These are phyloP conservation scores for Griposia aprilina DNA, from an alignment of 2,888 invertebrate genomes.

Conservation along the genomic window DNA sequence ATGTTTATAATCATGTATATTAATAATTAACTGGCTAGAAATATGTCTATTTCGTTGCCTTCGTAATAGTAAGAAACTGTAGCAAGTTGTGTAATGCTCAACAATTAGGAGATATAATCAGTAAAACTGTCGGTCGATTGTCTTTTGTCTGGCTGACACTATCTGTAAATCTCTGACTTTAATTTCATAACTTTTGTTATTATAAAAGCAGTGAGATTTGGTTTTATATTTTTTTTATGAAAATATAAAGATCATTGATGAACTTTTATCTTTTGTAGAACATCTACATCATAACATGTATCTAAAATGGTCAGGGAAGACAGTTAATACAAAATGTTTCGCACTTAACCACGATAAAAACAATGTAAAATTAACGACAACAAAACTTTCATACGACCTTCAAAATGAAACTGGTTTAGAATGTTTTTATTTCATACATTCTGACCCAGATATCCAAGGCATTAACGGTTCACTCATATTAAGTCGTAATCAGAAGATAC, in stretches of 20 bases:
- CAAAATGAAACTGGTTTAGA: slow-evolving; percentile 51
- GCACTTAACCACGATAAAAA: not conserved
- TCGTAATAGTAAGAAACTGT: slow-evolving; percentile 31
- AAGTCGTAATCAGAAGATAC: slow-evolving; percentile 2
- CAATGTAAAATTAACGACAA: slow-evolving; percentile 8
- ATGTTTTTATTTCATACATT: slow-evolving; percentile 34
- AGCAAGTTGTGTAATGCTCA: slow-evolving; percentile 32
- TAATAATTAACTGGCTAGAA: slow-evolving; percentile 6
- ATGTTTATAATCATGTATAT: slow-evolving; percentile 5
- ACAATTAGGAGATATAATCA: slow-evolving; percentile 54
- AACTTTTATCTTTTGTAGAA: not conserved
- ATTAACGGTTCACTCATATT: slow-evolving; percentile 1
- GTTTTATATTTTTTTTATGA: slow-evolving; percentile 2
- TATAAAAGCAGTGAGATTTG: not conserved
- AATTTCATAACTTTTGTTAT: slow-evolving; percentile 31
- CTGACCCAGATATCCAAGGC: slow-evolving; percentile 46
- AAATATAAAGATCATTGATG: not conserved
- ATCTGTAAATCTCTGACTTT: slow-evolving; percentile 31
- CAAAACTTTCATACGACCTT: slow-evolving; percentile 43
- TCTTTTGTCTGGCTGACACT: slow-evolving; percentile 31
- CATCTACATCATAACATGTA: not conserved
- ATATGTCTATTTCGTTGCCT: slow-evolving; percentile 25
- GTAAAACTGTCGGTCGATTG: slow-evolving; percentile 13
- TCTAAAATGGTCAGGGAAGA: not conserved
- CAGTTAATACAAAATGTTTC: not conserved